Evolutionary conservation across 2,113 vertebrate genomes (phyloP).

Genomic region (Grammomys surdaster): DNA sequence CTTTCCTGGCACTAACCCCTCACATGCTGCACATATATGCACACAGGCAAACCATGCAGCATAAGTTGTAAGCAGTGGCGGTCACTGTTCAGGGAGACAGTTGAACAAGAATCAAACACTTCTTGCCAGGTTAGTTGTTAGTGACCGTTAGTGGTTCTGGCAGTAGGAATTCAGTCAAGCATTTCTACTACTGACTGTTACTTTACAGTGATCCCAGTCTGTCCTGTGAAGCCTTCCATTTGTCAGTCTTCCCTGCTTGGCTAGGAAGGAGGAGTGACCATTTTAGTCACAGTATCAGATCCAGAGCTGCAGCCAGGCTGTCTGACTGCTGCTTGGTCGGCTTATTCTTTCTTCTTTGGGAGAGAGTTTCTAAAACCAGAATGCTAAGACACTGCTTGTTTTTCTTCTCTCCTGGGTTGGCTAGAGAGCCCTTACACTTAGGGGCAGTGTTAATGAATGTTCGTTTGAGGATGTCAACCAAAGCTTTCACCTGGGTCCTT

Average conservation of each 20-base stretch:
- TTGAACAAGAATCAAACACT: not conserved
- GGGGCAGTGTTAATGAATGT: not conserved
- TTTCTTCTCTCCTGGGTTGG: not conserved
- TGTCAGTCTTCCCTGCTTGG: not conserved
- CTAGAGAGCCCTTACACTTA: not conserved
- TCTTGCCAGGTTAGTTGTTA: constrained; percentile 6
- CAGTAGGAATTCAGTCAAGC: not conserved
- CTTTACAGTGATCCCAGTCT: not conserved
- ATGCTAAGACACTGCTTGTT: not conserved
- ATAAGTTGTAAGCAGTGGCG: not conserved
- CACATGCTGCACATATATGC: not conserved
- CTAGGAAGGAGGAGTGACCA: not conserved
- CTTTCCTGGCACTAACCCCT: not conserved
- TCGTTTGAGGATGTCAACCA: not conserved
- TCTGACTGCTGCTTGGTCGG: not conserved
- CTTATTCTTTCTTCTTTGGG: not conserved
- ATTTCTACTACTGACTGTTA: not conserved
- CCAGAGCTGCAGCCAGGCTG: not conserved
- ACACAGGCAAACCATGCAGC: not conserved
- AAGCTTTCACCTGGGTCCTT: not conserved
- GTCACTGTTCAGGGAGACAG: not conserved
- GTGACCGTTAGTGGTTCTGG: constrained; percentile 20
- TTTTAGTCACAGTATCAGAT: not conserved
- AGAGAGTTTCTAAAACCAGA: constrained; percentile 32
- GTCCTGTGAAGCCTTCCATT: not conserved